Evolutionary conservation across 2,888 invertebrate genomes (phyloP).

Genomic region (Electrophaes corylata): DNA sequence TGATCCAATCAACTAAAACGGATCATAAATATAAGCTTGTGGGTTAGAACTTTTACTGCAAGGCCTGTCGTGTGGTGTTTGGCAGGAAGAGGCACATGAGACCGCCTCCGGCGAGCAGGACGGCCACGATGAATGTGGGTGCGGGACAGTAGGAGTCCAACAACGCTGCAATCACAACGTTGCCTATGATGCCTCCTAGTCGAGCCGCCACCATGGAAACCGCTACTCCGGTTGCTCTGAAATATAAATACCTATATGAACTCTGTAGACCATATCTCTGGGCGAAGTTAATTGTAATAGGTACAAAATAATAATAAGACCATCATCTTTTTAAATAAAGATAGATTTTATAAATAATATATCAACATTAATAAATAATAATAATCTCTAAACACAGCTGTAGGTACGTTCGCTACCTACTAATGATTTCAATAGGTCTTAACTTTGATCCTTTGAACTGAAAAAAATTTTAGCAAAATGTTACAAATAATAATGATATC

Average conservation of each 20-base stretch:
- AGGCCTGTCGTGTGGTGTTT: slow-evolving; percentile 93
- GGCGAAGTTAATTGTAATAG: background rate
- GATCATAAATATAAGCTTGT: slow-evolving; percentile 12
- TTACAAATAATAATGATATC: background rate
- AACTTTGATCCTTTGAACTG: background rate
- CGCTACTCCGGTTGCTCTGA: slow-evolving; percentile 94
- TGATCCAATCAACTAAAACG: background rate
- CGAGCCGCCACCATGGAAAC: slow-evolving; percentile 95
- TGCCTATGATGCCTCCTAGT: slow-evolving; percentile 93
- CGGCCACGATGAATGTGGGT: slow-evolving; percentile 95
- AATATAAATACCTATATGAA: slow-evolving; percentile 44
- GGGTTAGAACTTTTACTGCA: slow-evolving; percentile 60
- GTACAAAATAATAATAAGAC: background rate
- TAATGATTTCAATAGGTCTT: background rate
- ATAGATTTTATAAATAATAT: too few relatives aligned
- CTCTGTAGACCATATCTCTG: background rate
- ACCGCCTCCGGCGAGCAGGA: slow-evolving; percentile 93
- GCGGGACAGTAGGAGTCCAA: slow-evolving; percentile 95
- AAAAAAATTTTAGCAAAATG: background rate
- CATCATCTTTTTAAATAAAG: too few relatives aligned
- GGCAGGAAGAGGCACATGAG: slow-evolving; percentile 94
- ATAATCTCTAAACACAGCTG: too few relatives aligned
- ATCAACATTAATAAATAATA: too few relatives aligned
- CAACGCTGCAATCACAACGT: slow-evolving; percentile 94
- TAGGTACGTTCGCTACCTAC: too few relatives aligned